Evolutionary conservation across 2,113 vertebrate genomes (phyloP).

Genomic region (Cebus imitator): DNA sequence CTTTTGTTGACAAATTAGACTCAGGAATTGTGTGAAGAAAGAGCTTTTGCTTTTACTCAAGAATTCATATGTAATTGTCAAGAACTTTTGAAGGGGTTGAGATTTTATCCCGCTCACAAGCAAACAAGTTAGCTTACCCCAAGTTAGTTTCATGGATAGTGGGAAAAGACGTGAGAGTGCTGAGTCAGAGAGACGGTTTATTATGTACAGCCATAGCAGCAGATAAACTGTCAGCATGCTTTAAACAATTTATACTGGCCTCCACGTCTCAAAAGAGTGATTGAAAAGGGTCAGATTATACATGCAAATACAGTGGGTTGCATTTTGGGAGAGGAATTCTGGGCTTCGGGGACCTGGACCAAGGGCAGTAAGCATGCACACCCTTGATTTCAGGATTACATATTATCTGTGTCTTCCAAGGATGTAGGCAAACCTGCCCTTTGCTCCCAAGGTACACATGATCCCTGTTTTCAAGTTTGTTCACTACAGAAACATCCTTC

Average conservation of each 20-base stretch:
- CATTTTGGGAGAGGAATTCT: background rate
- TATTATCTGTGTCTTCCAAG: too few relatives aligned
- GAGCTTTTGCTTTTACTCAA: background rate
- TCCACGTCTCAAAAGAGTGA: background rate
- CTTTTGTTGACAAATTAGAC: background rate
- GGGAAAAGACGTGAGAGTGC: background rate
- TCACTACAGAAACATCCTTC: background rate
- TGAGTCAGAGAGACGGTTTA: background rate
- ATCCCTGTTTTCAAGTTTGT: background rate
- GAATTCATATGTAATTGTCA: background rate
- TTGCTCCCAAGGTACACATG: background rate
- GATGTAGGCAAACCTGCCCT: background rate
- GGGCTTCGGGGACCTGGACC: background rate
- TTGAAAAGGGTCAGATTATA: background rate
- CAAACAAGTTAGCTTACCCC: background rate
- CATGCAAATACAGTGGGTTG: background rate
- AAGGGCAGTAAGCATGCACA: background rate
- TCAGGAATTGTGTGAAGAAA: background rate
- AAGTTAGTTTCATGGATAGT: background rate
- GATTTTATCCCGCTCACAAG: background rate
- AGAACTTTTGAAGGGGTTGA: background rate
- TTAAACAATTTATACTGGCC: background rate
- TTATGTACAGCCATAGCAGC: background rate
- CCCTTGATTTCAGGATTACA: background rate
- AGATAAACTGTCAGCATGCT: background rate